Evolutionary conservation across 2,113 vertebrate genomes (phyloP), one percentile per base, ranked within the genome.

Genomic region (Amblyopsis rosae): DNA sequence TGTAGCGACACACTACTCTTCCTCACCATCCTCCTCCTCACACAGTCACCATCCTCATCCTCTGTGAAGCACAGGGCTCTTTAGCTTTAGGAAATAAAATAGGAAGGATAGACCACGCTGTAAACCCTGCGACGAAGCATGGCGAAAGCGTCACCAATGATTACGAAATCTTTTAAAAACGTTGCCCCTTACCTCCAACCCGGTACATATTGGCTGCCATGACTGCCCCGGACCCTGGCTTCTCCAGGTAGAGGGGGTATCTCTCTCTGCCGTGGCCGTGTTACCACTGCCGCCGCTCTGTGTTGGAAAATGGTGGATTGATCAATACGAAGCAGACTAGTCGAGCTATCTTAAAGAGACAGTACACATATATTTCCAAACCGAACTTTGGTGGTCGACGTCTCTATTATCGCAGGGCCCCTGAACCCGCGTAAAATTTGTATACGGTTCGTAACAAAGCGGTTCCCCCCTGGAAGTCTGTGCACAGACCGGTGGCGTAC

Each of bases 181-280:
- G 17, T 16, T 17, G 66, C 59, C 72, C 62, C 89, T 90, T 93
- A 94, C 93, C 93, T 93, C 93, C 93, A 82, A 94, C 93, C 92
- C 93, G 93, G 93, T 94, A 94, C 93, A 94, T 94, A 85, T 94
- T 94, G 58, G 93, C 93, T 91, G 93, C 93, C 93, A 94, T 94
- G 87, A 55, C 93, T 93, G 89, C 87, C 91, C 87, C 90, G 73
- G 84, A 86, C 90, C 83, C 91, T 86, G 92, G 92, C 87, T 88
- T 89, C 87, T 93, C 91, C 93, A 89, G 92, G 93, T 92, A 83
- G 77, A 85, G 88, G 90, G 89, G 79, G 87, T 88, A 86, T 84
- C 77, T 79, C 68, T 65, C 66, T 74, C 72, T 68, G 87, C 87
- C 82, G 90, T 81, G 87, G 84, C 88, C 85, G 72, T 77, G 85